Conservation (phyloP, 2,797 vertebrate genomes). For the Hoplostethus atlanticus region DNA sequence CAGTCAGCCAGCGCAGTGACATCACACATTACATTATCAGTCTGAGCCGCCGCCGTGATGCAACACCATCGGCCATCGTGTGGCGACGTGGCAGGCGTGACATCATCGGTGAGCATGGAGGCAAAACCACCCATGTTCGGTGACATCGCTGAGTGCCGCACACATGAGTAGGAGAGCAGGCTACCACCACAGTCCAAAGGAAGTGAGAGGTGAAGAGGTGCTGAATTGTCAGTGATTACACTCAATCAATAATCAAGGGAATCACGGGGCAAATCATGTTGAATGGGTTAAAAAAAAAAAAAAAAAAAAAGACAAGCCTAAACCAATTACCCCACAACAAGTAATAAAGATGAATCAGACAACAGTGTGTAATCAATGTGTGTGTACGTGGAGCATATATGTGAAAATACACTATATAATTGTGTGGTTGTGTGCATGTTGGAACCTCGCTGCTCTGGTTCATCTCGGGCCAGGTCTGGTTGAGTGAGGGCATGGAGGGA, state of each 20-base stretch:
- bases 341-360: slow-evolving; percentile 45
- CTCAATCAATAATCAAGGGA: slow-evolving; percentile 45
- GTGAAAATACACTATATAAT: neutral
- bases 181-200: slow-evolving; percentile 36
- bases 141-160: slow-evolving; percentile 33
- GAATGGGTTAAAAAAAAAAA: slow-evolving; percentile 30
- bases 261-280: slow-evolving; percentile 46
- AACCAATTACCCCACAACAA: slow-evolving; percentile 25
- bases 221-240: slow-evolving; percentile 64
- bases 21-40: slow-evolving; percentile 78
- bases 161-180: slow-evolving; percentile 25
- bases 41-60: slow-evolving; percentile 41
- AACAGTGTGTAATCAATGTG: slow-evolving; percentile 44
- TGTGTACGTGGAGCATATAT: slow-evolving; percentile 10
- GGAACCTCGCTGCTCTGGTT: slow-evolving; percentile 98
- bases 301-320: slow-evolving; percentile 11
- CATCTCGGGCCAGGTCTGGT: slow-evolving; percentile 98
- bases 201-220: slow-evolving; percentile 42
- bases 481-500: slow-evolving; percentile 98
- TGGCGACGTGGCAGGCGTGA: neutral
- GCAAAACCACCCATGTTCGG: slow-evolving; percentile 21
- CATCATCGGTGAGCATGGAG: slow-evolving; percentile 19
- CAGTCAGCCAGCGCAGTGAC: slow-evolving; percentile 81
- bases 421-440: slow-evolving; percentile 27
- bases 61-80: slow-evolving; percentile 6